Base-by-base conservation (phyloP, 2,888 invertebrate species). In the Dicranocentrus wangi region DNA sequence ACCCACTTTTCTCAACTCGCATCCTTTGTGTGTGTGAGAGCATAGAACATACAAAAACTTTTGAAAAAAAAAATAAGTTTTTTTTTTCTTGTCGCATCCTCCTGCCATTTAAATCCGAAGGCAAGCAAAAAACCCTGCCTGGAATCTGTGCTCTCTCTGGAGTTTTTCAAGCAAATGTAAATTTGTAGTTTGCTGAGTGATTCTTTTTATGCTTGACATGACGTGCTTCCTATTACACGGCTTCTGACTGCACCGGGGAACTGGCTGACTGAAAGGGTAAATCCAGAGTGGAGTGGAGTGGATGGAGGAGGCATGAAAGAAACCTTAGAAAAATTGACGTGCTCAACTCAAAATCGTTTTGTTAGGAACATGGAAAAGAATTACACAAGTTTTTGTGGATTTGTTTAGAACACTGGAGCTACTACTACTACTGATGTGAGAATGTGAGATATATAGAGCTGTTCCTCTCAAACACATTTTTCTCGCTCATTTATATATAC, bases 151-250 rank as follows among this genome's bases (percentile, higher is more conserved):
- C 17, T 60, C 60, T 60, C 17, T 60, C 60, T 60, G 60, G 60
- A 60, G 60, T 60, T 28, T 60, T 60, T 60, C 60, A 60, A 28
- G 17, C 32, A 60, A 60, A 60, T 60, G 60, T 60, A 60, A 60
- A 60, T 60, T 60, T 60, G 60, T 60, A 60, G 2, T 28, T 60
- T 65, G 43, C 19, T 65, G 65, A 65, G 65, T 65, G 65, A 42
- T 65, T 23, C 21, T 42, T 65, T 65, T 65, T 65, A 65, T 65
- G 42, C 39, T 65, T 43, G 43, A 25, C 25, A 42, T 65, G 65
- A 65, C 32, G 25, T 60, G 60, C 60, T 27, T 60, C 28, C 19
- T n/a, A 60, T 60, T 60, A 60, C 15, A 27, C 60, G 17, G 27
- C 60, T 60, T 53, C 32, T 32, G 32, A 32, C 32, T 32, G 32